Percentiles rank a stretch among this genome's conserved stretches.
phyloP scores from a whole-genome alignment of 2,888 invertebrate genomes.

The Meloe dianella region DNA sequence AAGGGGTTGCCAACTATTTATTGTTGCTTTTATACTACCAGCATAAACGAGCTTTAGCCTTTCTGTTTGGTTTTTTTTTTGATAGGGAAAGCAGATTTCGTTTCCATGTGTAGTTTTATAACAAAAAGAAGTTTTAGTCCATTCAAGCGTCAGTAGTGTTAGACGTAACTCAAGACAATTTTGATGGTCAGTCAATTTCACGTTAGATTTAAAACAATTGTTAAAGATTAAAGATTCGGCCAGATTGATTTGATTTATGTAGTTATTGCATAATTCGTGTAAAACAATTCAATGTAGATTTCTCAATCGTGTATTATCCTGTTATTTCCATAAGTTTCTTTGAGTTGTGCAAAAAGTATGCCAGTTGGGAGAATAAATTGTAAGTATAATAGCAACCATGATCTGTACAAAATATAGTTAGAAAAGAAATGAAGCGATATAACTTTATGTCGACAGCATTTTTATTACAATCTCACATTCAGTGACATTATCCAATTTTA shows the following conservation, averaged over 20 bases:
- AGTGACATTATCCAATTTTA: background rate
- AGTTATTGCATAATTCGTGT: constrained; percentile 4
- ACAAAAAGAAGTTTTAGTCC: background rate
- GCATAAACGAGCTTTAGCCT: background rate
- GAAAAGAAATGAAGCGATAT: constrained; percentile 1
- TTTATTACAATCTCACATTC: background rate
- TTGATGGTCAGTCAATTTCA: background rate
- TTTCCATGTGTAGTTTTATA: background rate
- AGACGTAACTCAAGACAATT: background rate
- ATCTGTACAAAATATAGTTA: background rate
- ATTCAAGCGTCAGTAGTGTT: constrained; percentile 2
- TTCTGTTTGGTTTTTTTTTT: background rate
- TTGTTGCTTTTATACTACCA: constrained; percentile 6
- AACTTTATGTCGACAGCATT: background rate
- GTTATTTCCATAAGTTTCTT: background rate
- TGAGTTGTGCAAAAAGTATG: constrained; percentile 8
- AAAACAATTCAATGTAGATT: background rate
- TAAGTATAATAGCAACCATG: background rate
- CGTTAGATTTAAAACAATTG: constrained; percentile 1
- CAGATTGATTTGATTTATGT: background rate
- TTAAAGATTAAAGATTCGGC: background rate
- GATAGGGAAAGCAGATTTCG: background rate
- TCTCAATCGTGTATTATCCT: background rate
- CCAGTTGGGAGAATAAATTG: background rate
- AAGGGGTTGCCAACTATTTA: constrained; percentile 19